Base-by-base conservation (phyloP, 2,797 vertebrate species). In the Coendou prehensilis region DNA sequence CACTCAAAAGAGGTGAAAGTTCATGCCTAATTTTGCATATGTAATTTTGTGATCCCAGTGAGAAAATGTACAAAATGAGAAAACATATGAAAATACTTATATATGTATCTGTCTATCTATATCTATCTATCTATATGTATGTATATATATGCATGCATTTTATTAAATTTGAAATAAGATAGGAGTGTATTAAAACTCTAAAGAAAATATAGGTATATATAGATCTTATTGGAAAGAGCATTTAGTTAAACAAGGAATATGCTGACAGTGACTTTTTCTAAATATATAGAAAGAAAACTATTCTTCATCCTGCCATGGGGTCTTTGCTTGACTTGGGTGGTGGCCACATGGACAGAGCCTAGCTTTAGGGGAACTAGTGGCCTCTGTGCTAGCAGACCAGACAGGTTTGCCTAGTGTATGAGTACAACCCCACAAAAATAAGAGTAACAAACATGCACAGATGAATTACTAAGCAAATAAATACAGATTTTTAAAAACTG, bases 321-420 rank as follows among this genome's bases (percentile, higher is more conserved):
- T 75, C 26, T 45, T 17, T n/a, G 9, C 33, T 30, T 47, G 23
- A 28, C 18, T 15, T 3, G 28, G 26, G 2, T 37, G 57, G 20
- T 75, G 79, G 7, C 41, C 30, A n/a, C 23, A 15, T 0, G 18
- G 7, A 50, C 15, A 67, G 37, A 20, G 22, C 4, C 9, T 20
- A 23, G 1, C n/a, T 79, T 45, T 23, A 3, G 11, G 15, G 59
- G 57, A 22, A 41, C 6, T 0, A 0, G 64, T 0, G 64, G 5
- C 64, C 33, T 93, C 56, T 15, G 13, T 26, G 67, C 54, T 7
- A 28, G 26, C 1, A 4, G 5, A 13, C 56, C 1, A 0, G 67
- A 57, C 47, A 80, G 45, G 17, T 45, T 15, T 26, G 13, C 11
- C n/a, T 30, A 20, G 9, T 28, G 9, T 41, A 2, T 41, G 57